phyloP scores from a whole-genome alignment of 2,888 invertebrate species.

The Mythimna impura region DNA sequence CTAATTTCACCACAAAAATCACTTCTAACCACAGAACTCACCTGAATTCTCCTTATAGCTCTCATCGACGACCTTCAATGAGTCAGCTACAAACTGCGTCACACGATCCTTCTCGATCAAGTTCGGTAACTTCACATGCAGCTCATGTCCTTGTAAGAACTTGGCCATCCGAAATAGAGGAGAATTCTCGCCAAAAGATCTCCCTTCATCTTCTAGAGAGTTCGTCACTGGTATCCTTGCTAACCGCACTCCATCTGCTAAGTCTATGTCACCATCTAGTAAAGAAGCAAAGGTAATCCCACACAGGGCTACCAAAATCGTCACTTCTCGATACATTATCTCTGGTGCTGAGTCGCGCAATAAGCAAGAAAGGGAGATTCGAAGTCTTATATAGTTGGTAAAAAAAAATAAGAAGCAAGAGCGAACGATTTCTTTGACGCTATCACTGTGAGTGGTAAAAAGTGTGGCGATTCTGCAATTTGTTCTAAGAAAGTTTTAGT shows the following conservation, averaged over 20 bases:
- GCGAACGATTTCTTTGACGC: constrained; percentile 77
- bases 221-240: constrained; percentile 89
- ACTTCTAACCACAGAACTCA: constrained; percentile 73
- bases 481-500: constrained; percentile 40
- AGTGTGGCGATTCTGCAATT: constrained; percentile 63
- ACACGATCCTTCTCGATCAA: constrained; percentile 92
- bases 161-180: constrained; percentile 91
- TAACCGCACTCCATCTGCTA: constrained; percentile 92
- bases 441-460: constrained; percentile 70
- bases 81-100: constrained; percentile 90
- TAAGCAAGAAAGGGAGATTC: constrained; percentile 82
- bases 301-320: constrained; percentile 70
- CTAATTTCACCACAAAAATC: background rate
- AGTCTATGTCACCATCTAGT: constrained; percentile 88
- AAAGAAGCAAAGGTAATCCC: constrained; percentile 73
- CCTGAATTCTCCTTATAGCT: constrained; percentile 86
- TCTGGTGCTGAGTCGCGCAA: constrained; percentile 76
- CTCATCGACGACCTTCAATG: constrained; percentile 87
- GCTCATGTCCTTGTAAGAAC: constrained; percentile 93
- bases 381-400: constrained; percentile 69
- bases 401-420: constrained; percentile 85
- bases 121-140: constrained; percentile 93
- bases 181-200: constrained; percentile 88
- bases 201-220: constrained; percentile 85
- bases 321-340: constrained; percentile 82